A percentile compares a stretch with the other conserved stretches of the same genome.
Conservation (phyloP, 2,797 vertebrate species). For the Alfaro cultratus region DNA sequence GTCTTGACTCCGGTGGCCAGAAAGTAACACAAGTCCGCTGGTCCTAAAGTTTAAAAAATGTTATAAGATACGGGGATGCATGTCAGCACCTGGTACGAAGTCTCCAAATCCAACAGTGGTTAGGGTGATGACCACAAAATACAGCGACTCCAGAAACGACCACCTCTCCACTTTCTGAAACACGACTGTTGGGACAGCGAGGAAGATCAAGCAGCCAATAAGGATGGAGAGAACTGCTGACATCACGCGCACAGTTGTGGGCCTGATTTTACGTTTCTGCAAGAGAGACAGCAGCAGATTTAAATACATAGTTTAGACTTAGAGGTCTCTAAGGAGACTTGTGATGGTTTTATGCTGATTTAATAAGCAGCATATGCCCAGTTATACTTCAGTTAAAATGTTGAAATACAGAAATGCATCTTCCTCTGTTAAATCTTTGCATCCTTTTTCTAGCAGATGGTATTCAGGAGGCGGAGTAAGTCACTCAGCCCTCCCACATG, state of each 20-base stretch:
- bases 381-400: neutral
- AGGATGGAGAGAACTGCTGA: constrained; percentile 91
- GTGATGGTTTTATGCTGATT: neutral
- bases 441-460: neutral
- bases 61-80: neutral
- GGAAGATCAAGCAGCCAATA: constrained; percentile 90
- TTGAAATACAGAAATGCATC: neutral
- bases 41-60: neutral
- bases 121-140: constrained; percentile 93
- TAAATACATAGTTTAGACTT: neutral
- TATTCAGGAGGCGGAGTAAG: neutral
- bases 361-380: too few species aligned
- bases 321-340: neutral
- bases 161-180: constrained; percentile 89
- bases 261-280: constrained; percentile 86
- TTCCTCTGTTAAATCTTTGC: neutral
- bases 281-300: constrained; percentile 13
- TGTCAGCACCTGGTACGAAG: constrained; percentile 84
- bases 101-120: constrained; percentile 95
- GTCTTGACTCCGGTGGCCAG: neutral
- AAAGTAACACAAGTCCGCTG: neutral
- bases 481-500: neutral
- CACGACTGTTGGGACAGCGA: constrained; percentile 86
- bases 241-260: constrained; percentile 86
- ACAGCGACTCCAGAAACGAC: constrained; percentile 87